Evolutionary conservation across 2,888 invertebrate species (phyloP), one percentile per base, ranked within the genome.

Genomic region (Vesta saturnalis): DNA sequence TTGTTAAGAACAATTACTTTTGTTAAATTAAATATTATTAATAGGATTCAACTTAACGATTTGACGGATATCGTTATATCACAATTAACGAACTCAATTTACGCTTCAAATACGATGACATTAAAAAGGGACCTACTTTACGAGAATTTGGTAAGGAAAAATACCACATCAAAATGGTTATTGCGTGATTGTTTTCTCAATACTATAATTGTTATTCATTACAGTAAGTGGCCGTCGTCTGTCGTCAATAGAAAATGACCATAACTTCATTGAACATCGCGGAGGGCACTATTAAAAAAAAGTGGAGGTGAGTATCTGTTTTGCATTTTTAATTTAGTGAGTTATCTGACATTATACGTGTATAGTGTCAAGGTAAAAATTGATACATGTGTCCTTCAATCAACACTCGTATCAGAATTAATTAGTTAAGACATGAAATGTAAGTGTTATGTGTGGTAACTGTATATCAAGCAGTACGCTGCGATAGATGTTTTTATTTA

Each of bases 251-350:
- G 70, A 60, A 60, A 66, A 80, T 80, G 80, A 77, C 80, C 63
- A 79, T 80, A 21, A 80, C 79, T 18, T 80, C 81, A 22, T 73
- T 81, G 55, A 78, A 81, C 64, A 79, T 81, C 49, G 75, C 76
- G 15, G 80, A 81, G 67, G 81, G 80, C 14, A 77, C 78, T 19
- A 77, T 81, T 35, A 76, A 76, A 66, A 72, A 77, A 69, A 76
- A 72, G 77, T 79, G 71, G 77, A 75, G 72, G 79, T 79, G 67
- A 77, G 79, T 78, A 64, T 6, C 15, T 55, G 55, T 43, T 1
- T 6, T 8, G 22, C 47, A 22, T 49, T 16, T 49, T 49, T 49
- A 49, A 49, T 4, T 49, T 18, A n/a, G 3, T 46, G 15, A n/a
- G n/a, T n/a, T n/a, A n/a, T n/a, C n/a, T n/a, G n/a, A n/a, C n/a